phyloP scores from a whole-genome alignment of 2,797 vertebrate genomes.

The Amphiprion clarkii region DNA sequence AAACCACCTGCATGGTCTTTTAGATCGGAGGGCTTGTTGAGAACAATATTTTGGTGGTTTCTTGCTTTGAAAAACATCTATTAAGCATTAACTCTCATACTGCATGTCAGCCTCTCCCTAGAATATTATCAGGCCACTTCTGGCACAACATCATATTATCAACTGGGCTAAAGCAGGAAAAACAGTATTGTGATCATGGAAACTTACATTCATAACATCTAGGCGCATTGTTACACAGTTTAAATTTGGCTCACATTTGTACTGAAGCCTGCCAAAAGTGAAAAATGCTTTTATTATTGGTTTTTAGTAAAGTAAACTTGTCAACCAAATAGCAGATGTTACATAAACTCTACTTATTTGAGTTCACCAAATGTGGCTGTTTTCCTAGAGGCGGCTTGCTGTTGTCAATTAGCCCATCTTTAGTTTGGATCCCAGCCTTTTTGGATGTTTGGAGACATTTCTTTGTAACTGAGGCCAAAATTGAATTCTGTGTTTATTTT shows the following conservation, averaged over 20 bases:
- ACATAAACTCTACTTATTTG: slow-evolving; percentile 12
- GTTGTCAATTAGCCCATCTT: slow-evolving; percentile 6
- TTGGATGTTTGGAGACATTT: not conserved
- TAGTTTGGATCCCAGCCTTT: slow-evolving; percentile 8
- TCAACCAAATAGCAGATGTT: slow-evolving; percentile 12
- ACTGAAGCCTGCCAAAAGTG: not conserved
- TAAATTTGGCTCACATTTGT: not conserved
- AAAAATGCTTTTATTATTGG: not conserved
- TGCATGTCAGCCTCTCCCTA: too few relatives aligned
- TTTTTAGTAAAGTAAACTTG: not conserved
- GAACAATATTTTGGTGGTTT: too few relatives aligned
- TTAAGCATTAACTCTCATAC: too few relatives aligned
- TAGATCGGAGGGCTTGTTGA: too few relatives aligned
- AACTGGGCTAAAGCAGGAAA: too few relatives aligned
- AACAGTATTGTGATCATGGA: too few relatives aligned
- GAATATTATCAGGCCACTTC: too few relatives aligned
- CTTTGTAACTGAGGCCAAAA: not conserved
- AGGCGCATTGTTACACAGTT: too few relatives aligned
- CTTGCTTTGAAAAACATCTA: too few relatives aligned
- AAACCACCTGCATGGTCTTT: too few relatives aligned
- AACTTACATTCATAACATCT: too few relatives aligned
- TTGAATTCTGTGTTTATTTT: not conserved
- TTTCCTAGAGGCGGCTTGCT: not conserved
- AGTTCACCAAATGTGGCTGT: not conserved
- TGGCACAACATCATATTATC: too few relatives aligned